Conservation (phyloP, 2,797 vertebrate species). For the Propithecus perrieri region DNA sequence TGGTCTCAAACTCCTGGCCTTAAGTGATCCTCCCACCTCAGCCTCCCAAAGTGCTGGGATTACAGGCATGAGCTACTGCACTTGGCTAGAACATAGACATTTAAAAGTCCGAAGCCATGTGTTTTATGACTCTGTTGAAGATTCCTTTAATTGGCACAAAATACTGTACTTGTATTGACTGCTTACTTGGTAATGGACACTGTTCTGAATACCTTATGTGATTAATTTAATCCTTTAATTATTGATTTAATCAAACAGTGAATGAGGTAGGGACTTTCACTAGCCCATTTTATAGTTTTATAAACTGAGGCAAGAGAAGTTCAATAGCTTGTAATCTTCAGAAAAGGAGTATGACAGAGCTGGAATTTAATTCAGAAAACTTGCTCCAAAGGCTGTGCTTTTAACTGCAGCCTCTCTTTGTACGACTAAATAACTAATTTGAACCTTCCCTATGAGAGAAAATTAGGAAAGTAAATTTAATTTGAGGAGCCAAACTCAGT, state of each 20-base stretch:
- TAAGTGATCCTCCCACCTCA: not conserved
- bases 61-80: not conserved
- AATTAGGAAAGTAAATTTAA: not conserved
- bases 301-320: constrained; percentile 5
- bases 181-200: not conserved
- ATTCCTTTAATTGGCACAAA: not conserved
- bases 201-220: not conserved
- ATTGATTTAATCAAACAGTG: not conserved
- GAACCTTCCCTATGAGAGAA: not conserved
- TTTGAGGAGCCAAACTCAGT: not conserved
- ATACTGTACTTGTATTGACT: not conserved
- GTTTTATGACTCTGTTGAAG: not conserved
- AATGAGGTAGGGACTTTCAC: not conserved
- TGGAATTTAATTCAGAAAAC: constrained; percentile 44
- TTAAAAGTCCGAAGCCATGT: not conserved
- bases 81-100: not conserved
- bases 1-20: not conserved
- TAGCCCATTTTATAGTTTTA: constrained; percentile 2
- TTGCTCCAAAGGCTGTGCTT: not conserved
- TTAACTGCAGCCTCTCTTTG: not conserved
- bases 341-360: not conserved
- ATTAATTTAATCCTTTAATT: constrained; percentile 12
- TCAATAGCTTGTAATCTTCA: not conserved
- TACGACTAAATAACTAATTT: not conserved
- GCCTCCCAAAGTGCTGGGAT: not conserved